A percentile compares a stretch with the other conserved stretches of the same genome.
Evolutionary conservation across 1,140 invertebrate species (phyloP).

Genomic region (Agrypnia vestita): DNA sequence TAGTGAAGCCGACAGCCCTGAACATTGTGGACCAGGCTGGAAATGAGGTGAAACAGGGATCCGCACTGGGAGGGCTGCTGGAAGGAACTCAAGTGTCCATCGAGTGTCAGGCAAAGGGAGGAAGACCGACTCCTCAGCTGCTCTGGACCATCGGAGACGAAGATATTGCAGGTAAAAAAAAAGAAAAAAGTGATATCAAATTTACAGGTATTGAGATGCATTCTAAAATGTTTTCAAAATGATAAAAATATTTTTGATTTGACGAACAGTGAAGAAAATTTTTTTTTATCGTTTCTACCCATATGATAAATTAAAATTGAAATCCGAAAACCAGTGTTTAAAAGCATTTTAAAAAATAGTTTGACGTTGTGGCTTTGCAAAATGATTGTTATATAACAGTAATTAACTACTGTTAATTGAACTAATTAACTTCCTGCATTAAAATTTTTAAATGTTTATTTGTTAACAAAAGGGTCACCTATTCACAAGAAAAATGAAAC

Average conservation of each 20-base stretch:
- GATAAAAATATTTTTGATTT: not conserved
- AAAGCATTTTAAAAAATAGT: no score
- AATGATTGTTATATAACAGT: no score
- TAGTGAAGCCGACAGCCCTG: slow-evolving; percentile 54
- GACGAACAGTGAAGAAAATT: not conserved
- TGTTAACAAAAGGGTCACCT: no score
- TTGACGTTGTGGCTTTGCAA: no score
- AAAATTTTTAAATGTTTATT: no score
- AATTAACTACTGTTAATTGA: no score
- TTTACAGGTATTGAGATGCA: not conserved
- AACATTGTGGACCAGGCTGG: slow-evolving; percentile 46
- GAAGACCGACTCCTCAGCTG: slow-evolving; percentile 50
- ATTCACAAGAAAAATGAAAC: no score
- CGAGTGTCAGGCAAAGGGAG: slow-evolving; percentile 55
- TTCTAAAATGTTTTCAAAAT: not conserved
- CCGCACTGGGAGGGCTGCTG: slow-evolving; percentile 49
- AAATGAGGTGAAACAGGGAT: slow-evolving; percentile 45
- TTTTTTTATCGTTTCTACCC: not conserved
- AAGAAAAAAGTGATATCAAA: not conserved
- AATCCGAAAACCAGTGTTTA: no score
- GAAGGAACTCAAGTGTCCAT: slow-evolving; percentile 49
- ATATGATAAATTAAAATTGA: no score
- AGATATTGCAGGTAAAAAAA: slow-evolving; percentile 44
- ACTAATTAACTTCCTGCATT: no score
- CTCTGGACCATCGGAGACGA: slow-evolving; percentile 53